These are phyloP conservation scores for Hyles lineata DNA, from an alignment of 2,888 invertebrate genomes.

Conservation along the genomic window DNA sequence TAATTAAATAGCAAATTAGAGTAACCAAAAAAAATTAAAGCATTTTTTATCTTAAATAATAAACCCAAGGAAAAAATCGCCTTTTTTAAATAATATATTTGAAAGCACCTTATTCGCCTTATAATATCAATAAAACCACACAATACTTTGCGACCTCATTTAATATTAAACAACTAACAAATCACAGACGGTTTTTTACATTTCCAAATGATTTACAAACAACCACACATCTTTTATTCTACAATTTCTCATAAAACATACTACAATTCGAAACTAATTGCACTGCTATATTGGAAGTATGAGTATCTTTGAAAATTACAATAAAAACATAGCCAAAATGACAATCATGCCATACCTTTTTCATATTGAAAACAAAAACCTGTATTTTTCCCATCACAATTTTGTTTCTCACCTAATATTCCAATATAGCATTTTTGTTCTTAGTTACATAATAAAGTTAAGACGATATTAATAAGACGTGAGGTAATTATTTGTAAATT, in stretches of 20 bases:
- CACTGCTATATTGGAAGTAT: neutral
- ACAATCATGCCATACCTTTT: no score
- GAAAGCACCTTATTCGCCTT: neutral
- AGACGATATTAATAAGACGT: neutral
- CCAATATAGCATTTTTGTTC: neutral
- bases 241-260: slow-evolving; percentile 4
- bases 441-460: neutral
- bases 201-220: slow-evolving; percentile 46
- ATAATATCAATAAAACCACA: slow-evolving; percentile 13
- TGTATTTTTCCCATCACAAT: neutral
- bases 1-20: no score
- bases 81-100: neutral
- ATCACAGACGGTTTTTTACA: slow-evolving; percentile 70
- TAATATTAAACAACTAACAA: slow-evolving; percentile 69
- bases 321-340: no score
- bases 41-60: no score
- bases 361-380: neutral
- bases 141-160: slow-evolving; percentile 52
- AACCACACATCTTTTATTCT: slow-evolving; percentile 3
- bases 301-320: neutral
- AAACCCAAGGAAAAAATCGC: neutral
- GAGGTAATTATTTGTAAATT: slow-evolving; percentile 24
- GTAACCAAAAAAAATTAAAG: no score
- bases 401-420: neutral
- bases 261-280: neutral